phyloP scores from a whole-genome alignment of 2,113 vertebrate species.

The Marmota flaviventris region DNA sequence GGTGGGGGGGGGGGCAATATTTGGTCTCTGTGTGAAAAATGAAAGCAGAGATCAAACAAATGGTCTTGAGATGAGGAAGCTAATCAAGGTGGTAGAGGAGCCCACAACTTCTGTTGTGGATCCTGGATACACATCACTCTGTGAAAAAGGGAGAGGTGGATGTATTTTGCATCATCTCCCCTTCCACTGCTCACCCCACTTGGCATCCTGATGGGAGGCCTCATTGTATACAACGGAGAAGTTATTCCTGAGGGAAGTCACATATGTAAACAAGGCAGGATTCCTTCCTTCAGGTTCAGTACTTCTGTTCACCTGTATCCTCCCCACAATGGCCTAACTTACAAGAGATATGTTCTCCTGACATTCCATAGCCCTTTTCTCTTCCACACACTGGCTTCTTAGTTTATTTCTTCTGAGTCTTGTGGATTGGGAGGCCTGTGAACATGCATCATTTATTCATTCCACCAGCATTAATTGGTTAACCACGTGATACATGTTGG shows the following conservation, averaged over 20 bases:
- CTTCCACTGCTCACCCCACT: background rate
- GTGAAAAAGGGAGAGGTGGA: background rate
- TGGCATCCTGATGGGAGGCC: background rate
- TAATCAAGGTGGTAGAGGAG: background rate
- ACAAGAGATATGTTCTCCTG: background rate
- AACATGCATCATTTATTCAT: background rate
- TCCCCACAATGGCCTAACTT: background rate
- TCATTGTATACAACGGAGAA: background rate
- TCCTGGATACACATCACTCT: background rate
- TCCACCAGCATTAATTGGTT: background rate
- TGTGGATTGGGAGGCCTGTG: background rate
- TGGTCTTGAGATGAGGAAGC: background rate
- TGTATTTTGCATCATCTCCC: background rate
- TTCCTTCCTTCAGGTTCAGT: background rate
- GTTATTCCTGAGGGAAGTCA: background rate
- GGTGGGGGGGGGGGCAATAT: background rate
- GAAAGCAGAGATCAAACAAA: background rate
- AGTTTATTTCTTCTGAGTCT: background rate
- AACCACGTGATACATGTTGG: background rate
- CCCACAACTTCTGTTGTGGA: background rate
- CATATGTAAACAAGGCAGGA: background rate
- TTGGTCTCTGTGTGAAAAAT: constrained; percentile 8
- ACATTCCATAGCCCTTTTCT: rapidly evolving
- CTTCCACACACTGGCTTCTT: background rate
- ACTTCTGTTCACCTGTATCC: background rate